Evolutionary conservation across 1,140 invertebrate species (phyloP).

Genomic region (Geopemphigus sp.): DNA sequence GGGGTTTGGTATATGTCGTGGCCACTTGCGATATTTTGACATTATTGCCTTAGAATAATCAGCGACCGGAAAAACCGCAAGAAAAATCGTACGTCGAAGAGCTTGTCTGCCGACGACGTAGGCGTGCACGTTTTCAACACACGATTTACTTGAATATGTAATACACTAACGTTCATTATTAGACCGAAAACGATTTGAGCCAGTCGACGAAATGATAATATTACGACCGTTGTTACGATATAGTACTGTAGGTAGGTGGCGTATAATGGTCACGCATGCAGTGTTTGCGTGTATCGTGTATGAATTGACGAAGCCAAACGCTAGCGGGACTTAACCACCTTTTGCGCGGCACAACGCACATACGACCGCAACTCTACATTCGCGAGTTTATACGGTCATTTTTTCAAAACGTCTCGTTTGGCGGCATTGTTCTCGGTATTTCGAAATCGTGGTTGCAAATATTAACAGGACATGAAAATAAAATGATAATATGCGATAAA

Average conservation of each 20-base stretch:
- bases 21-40: background rate
- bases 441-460: background rate
- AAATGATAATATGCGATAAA: background rate
- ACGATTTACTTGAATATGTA: no score
- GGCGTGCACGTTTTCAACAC: no score
- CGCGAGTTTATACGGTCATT: background rate
- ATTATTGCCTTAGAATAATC: background rate
- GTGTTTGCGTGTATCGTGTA: no score
- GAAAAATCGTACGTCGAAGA: background rate
- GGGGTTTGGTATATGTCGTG: no score
- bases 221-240: no score
- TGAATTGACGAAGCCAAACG: no score
- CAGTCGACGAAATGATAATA: background rate
- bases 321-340: background rate
- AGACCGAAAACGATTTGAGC: conserved; percentile 1
- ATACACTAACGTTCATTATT: background rate
- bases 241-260: no score
- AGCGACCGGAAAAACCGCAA: conserved; percentile 8
- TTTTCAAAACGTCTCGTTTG: background rate
- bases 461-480: background rate
- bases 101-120: no score
- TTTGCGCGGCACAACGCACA: no score
- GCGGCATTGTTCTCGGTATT: background rate
- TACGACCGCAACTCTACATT: background rate
- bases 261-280: no score